Conservation (phyloP, 2,113 vertebrate species). For the Cynoglossus semilaevis region DNA sequence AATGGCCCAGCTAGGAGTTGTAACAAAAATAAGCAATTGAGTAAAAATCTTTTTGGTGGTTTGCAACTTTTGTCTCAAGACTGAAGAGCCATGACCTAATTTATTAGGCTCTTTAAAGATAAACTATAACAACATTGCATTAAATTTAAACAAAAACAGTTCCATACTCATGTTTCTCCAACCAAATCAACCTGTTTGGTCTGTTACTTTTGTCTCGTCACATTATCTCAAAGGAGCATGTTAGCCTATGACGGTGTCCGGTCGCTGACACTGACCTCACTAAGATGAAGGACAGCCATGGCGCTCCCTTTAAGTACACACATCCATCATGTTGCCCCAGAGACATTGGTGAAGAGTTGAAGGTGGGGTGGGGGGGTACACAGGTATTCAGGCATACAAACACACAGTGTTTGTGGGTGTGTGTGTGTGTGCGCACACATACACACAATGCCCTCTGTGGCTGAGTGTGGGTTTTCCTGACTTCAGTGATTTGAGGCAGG, state of each 20-base stretch:
- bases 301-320: conserved; percentile 40
- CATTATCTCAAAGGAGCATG: conserved; percentile 12
- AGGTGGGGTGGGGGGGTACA: not conserved
- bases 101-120: too few species aligned
- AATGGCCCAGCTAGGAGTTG: too few species aligned
- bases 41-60: too few species aligned
- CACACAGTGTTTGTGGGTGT: too few species aligned
- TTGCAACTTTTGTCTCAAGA: too few species aligned
- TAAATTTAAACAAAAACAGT: too few species aligned
- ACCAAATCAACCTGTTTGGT: not conserved
- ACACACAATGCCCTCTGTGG: conserved; percentile 5
- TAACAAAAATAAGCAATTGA: too few species aligned
- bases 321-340: conserved; percentile 47
- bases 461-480: conserved; percentile 37
- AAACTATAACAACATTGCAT: too few species aligned
- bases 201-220: not conserved
- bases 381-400: conserved; percentile 30
- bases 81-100: too few species aligned
- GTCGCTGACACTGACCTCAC: conserved; percentile 48
- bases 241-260: conserved; percentile 25
- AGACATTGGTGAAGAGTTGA: conserved; percentile 37
- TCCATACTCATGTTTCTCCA: not conserved
- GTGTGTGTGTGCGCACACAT: not conserved
- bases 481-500: conserved; percentile 52
- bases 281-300: conserved; percentile 28